phyloP scores from a whole-genome alignment of 2,113 vertebrate genomes.

The Pao palembangensis region DNA sequence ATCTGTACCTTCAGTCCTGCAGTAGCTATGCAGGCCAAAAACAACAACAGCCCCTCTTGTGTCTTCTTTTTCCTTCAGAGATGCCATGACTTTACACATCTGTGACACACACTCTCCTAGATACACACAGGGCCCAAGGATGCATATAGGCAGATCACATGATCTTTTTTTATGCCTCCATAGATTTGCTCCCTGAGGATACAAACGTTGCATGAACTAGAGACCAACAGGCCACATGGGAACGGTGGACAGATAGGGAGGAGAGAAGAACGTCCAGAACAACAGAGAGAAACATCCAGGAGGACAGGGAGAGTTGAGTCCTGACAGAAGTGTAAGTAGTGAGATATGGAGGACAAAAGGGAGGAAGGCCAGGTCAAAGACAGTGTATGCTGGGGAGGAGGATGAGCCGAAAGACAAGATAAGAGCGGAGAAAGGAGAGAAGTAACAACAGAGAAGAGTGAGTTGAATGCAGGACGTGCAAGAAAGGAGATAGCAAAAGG shows the following conservation, averaged over 20 bases:
- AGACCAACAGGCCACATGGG: constrained; percentile 47
- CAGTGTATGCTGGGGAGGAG: constrained; percentile 25
- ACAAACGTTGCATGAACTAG: constrained; percentile 23
- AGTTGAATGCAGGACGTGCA: constrained; percentile 35
- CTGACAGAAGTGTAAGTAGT: constrained; percentile 35
- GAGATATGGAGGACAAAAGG: constrained; percentile 56
- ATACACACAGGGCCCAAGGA: constrained; percentile 8
- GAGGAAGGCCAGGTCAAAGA: constrained; percentile 24
- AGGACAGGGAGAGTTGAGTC: constrained; percentile 27
- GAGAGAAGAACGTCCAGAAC: constrained; percentile 33
- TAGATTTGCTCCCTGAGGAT: constrained; percentile 35
- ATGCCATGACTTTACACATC: constrained; percentile 41
- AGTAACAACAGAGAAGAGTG: constrained; percentile 49
- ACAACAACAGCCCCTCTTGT: constrained; percentile 4
- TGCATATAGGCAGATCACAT: constrained; percentile 35
- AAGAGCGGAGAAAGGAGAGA: constrained; percentile 52
- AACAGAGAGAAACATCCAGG: constrained; percentile 30
- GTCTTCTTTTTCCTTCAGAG: constrained; percentile 8
- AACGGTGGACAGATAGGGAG: constrained; percentile 33
- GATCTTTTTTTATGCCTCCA: constrained; percentile 52
- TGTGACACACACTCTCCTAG: constrained; percentile 22
- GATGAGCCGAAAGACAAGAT: constrained; percentile 58
- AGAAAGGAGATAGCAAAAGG: constrained; percentile 36
- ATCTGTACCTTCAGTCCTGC: too few species aligned
- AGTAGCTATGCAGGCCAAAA: constrained; percentile 16